Evolutionary conservation across 2,797 vertebrate species (phyloP), one percentile per base, ranked within the genome.

Genomic region (Gephyroberyx darwinii): DNA sequence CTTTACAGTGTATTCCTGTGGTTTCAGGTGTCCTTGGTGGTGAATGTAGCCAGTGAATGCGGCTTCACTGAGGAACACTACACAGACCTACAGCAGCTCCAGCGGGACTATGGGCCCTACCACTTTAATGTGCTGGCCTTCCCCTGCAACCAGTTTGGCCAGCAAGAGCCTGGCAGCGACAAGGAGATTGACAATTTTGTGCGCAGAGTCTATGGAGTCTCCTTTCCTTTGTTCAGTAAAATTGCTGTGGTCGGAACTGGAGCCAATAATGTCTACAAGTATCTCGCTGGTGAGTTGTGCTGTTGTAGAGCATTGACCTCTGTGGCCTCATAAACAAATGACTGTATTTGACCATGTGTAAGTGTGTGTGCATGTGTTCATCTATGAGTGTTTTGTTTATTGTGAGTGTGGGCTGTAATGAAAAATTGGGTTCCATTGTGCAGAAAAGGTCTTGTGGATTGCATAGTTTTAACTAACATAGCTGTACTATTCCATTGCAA

Each of bases 211-310:
- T 98, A 98, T 0, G 91, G 92, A 0, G 96, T 92, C 78, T 95
- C 96, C 52, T 99, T 99, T 71, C 98, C 98, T 2, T 92, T 99
- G 88, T 99, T 99, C 91, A 98, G 97, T 88, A 99, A 99, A 89
- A 93, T 95, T 0, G 89, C 95, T 0, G 96, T 98, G 48, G 92
- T 88, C 0, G 97, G 98, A 70, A 89, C 90, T 0, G 96, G 95
- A 55, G 94, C 95, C 57, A 97, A 98, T 86, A 96, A 97, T 22
- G 94, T 93, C 80, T 98, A 93, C 92, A 98, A 96, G 78, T 96
- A 96, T 83, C 93, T 99, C 2, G 89, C 84, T 22, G 94, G 98
- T 99, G 85, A 96, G 94, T 71, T 31, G 2, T 26, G 8, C 13
- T 16, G 30, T 54, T 26, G 22, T 26, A 22, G 20, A 53, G 39